Base-by-base conservation (phyloP, 2,797 vertebrate species). In the Neoniphon sammara region DNA sequence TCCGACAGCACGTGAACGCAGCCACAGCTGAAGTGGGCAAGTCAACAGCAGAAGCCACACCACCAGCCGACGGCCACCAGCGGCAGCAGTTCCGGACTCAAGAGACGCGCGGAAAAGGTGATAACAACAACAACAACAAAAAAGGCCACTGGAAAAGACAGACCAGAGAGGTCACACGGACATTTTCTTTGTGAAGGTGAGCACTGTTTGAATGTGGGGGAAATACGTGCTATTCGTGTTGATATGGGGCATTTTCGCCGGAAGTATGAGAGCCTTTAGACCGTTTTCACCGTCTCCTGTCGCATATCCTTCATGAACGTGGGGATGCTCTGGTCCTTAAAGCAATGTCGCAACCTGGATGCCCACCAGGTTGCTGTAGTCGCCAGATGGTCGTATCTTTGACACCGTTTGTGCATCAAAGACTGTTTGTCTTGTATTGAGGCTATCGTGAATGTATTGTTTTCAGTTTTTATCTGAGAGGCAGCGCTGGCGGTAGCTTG, bases 241-340 rank as follows among this genome's bases (percentile, higher is more conserved):
- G 1, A 15, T 2, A 4, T 8, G 34, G 52, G 10, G 36, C 21
- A 7, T 31, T 30, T 10, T n/a, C 6, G 9, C 14, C 1, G 5
- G 30, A 42, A 18, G 39, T 42, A 2, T 11, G 39, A 14, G n/a
- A 47, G 18, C n/a, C 14, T 53, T 31, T 50, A 7, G 21, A 10
- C n/a, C 56, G 17, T 14, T 1, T 46, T 30, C 20, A 36, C 25
- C 9, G 57, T 64, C 2, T 34, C 27, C 20, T 42, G 54, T 66
- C 75, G 71, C 72, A 72, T 23, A 54, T 57, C 36, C 12, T 30
- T 44, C 39, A 42, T 42, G 1, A 47, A 78, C 36, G 49, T 56
- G 72, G 39, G 30, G 88, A 87, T 88, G 85, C 77, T 85, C 42
- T 18, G 25, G 20, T 25, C 20, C 21, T 30, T 53, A 3, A 31